Evolutionary conservation across 2,797 vertebrate genomes (phyloP).

Genomic region (Spinus olivaceus): DNA sequence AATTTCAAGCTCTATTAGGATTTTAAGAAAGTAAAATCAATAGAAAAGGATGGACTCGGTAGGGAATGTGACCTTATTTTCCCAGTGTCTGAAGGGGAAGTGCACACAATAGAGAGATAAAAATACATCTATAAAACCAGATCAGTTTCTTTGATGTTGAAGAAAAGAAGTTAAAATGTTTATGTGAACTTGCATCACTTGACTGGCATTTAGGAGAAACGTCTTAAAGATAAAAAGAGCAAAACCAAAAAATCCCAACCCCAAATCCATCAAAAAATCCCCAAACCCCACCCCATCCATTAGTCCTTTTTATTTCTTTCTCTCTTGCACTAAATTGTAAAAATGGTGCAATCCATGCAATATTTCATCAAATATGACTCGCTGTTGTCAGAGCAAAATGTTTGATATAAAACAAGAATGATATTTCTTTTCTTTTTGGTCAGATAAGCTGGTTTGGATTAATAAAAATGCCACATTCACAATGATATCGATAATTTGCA

Average conservation of each 20-base stretch:
- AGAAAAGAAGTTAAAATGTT: constrained; percentile 41
- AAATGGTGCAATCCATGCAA: background rate
- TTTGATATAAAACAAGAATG: constrained; percentile 24
- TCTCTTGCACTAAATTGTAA: background rate
- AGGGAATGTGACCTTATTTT: constrained; percentile 47
- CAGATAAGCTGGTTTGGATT: constrained; percentile 18
- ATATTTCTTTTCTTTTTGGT: constrained; percentile 6
- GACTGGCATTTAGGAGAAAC: constrained; percentile 11
- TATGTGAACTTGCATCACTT: background rate
- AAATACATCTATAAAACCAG: constrained; percentile 39
- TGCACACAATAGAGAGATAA: constrained; percentile 22
- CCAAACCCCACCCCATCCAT: background rate
- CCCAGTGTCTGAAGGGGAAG: constrained; percentile 25
- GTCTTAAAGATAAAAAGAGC: constrained; percentile 11
- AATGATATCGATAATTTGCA: constrained; percentile 59
- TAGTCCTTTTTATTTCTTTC: background rate
- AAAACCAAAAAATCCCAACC: background rate
- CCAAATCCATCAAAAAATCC: background rate
- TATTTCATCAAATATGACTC: background rate
- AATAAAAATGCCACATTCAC: constrained; percentile 56
- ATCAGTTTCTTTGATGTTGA: constrained; percentile 10
- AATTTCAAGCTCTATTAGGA: constrained; percentile 69
- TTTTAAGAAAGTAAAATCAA: constrained; percentile 56
- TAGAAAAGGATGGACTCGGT: constrained; percentile 50
- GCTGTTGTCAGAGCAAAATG: background rate